These are phyloP conservation scores for Pontoporia blainvillei DNA, from an alignment of 2,113 vertebrate genomes.

Conservation along the genomic window DNA sequence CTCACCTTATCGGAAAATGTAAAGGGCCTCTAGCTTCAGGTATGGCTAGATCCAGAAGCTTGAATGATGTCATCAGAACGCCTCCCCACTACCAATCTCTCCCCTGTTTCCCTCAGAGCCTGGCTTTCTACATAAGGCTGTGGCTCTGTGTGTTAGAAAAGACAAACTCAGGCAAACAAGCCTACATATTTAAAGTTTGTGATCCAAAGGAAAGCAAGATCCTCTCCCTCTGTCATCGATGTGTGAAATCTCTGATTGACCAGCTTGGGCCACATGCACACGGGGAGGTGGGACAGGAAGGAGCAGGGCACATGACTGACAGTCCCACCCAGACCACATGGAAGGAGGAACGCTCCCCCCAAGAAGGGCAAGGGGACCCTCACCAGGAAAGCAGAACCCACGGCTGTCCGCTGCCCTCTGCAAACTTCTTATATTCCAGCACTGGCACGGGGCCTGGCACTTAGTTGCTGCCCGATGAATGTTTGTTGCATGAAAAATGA, in stretches of 20 bases:
- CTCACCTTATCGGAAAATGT: not conserved
- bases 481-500: not conserved
- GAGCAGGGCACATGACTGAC: not conserved
- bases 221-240: not conserved
- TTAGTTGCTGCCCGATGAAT: not conserved
- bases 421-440: not conserved
- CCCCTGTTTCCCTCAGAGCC: not conserved
- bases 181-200: not conserved
- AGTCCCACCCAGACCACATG: not conserved
- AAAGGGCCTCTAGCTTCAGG: not conserved
- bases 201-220: not conserved
- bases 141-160: not conserved
- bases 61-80: not conserved
- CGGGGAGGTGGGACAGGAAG: not conserved
- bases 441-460: not conserved
- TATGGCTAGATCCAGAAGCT: not conserved
- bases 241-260: not conserved
- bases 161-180: not conserved
- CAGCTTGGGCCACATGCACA: not conserved
- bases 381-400: not conserved
- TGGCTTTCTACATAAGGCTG: not conserved
- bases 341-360: not conserved
- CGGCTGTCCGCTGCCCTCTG: fast-evolving
- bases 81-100: not conserved
- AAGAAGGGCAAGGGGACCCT: not conserved